These are phyloP conservation scores for Pristionchus entomophagus DNA, from an alignment of 2,888 invertebrate genomes.

Conservation along the genomic window DNA sequence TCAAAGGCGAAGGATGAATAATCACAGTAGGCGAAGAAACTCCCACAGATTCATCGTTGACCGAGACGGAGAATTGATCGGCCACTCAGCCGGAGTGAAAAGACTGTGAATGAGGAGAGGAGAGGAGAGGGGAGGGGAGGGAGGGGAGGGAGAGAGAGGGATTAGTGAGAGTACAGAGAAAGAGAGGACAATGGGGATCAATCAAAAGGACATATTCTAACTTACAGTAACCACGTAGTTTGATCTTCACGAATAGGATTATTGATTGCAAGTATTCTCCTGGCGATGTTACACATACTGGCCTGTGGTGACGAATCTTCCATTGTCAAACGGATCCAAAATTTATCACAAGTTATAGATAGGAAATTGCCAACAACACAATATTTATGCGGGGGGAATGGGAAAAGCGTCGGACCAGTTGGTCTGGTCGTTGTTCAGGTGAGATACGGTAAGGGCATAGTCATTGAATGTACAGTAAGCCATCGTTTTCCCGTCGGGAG, in stretches of 20 bases:
- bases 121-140: neutral
- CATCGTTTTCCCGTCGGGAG: conserved; percentile 36
- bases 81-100: conserved; percentile 25
- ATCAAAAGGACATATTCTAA: too few relatives aligned
- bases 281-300: too few relatives aligned
- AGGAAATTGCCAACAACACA: neutral
- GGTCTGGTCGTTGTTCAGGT: neutral
- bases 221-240: too few relatives aligned
- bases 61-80: conserved; percentile 10
- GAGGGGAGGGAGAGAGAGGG: neutral
- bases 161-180: neutral
- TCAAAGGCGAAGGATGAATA: neutral
- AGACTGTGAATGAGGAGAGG: conserved; percentile 20
- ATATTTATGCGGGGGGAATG: conserved; percentile 14
- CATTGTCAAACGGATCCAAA: too few relatives aligned
- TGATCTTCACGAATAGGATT: too few relatives aligned
- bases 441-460: conserved; percentile 30
- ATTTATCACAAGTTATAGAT: too few relatives aligned
- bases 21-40: neutral
- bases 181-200: too few relatives aligned
- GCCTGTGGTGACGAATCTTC: too few relatives aligned
- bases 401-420: neutral
- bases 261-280: too few relatives aligned
- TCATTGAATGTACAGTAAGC: conserved; percentile 47
- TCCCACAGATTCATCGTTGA: conserved; percentile 26